Evolutionary conservation across 2,797 vertebrate species (phyloP).

Genomic region (Smutsia temminckii): DNA sequence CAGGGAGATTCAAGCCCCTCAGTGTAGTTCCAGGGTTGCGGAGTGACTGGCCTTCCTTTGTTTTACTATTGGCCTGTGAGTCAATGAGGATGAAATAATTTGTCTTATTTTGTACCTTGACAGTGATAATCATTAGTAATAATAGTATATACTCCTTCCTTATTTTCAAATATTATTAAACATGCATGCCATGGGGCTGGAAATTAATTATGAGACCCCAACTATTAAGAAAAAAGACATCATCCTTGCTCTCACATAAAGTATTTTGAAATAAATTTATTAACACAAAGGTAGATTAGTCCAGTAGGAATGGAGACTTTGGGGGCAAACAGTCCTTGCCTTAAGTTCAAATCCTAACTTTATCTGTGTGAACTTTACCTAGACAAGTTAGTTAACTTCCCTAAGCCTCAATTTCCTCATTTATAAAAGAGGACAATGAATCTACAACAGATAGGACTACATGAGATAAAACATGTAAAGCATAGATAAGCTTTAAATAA

Average conservation of each 20-base stretch:
- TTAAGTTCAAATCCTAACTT: neutral
- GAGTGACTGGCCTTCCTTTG: neutral
- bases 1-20: neutral
- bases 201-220: neutral
- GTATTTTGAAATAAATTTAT: neutral
- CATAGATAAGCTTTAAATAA: neutral
- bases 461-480: neutral
- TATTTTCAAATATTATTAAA: slow-evolving; percentile 37
- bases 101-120: neutral
- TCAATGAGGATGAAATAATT: neutral
- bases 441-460: neutral
- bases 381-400: neutral
- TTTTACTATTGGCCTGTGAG: neutral
- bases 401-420: neutral
- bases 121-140: neutral
- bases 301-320: neutral
- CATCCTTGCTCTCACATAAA: neutral
- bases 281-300: neutral
- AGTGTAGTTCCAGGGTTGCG: neutral
- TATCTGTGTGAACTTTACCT: neutral
- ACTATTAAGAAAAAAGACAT: neutral
- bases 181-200: neutral
- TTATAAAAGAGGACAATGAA: neutral
- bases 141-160: neutral
- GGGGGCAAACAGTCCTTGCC: neutral